phyloP scores from a whole-genome alignment of 2,888 invertebrate species.

The Liopterus haemorrhoidalis region DNA sequence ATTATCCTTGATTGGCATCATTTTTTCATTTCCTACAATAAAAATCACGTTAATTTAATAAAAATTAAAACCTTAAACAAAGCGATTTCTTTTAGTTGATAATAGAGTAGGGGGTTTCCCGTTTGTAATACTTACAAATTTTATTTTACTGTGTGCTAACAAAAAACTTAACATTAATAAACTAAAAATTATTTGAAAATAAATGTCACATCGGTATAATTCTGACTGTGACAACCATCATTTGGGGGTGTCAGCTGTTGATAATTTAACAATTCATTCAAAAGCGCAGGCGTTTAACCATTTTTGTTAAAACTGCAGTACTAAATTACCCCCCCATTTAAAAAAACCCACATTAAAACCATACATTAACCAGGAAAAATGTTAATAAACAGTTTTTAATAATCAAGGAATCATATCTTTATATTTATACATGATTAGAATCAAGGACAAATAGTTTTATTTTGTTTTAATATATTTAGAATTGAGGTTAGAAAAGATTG shows the following conservation, averaged over 20 bases:
- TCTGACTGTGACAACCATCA: slow-evolving; percentile 25
- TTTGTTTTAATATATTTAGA: no score
- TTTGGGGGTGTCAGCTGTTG: slow-evolving; percentile 34
- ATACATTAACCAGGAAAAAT: no score
- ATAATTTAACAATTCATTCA: no score
- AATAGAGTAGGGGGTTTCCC: background rate
- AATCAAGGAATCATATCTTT: no score
- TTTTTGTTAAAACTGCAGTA: no score
- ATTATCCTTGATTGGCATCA: slow-evolving; percentile 84
- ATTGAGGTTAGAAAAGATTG: no score
- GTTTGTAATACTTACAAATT: slow-evolving; percentile 21
- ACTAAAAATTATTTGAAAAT: slow-evolving; percentile 14
- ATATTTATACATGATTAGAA: no score
- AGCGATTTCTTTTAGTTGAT: background rate
- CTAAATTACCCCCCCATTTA: no score
- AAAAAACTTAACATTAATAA: slow-evolving; percentile 10
- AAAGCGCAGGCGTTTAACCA: no score
- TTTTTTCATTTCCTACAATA: slow-evolving; percentile 55
- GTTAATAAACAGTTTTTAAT: no score
- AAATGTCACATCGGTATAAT: slow-evolving; percentile 22
- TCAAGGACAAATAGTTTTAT: no score
- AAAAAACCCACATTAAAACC: no score
- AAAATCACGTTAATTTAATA: slow-evolving; percentile 14
- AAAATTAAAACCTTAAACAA: slow-evolving; percentile 5
- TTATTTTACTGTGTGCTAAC: slow-evolving; percentile 6